These are phyloP conservation scores for Platypus cylindrus DNA, from an alignment of 2,888 invertebrate species.

Conservation along the genomic window DNA sequence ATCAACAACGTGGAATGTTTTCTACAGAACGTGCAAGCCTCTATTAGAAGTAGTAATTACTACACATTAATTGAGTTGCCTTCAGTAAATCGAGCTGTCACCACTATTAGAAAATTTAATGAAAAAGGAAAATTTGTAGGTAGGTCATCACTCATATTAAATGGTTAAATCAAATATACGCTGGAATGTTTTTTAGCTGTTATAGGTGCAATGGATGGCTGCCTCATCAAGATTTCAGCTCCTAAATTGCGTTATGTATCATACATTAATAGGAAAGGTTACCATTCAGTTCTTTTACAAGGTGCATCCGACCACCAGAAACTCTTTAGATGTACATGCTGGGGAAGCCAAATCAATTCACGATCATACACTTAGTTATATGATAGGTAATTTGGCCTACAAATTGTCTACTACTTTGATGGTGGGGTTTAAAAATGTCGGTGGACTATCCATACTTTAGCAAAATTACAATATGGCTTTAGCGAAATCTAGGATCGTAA, in stretches of 20 bases:
- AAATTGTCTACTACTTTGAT: background rate
- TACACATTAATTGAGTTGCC: too few species aligned
- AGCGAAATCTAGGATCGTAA: background rate
- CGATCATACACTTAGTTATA: background rate
- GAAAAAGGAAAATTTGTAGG: too few species aligned
- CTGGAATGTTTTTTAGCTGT: constrained; percentile 1
- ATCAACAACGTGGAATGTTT: too few species aligned
- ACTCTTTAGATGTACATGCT: constrained; percentile 3
- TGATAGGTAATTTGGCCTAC: constrained; percentile 1
- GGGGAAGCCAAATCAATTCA: background rate
- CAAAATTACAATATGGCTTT: background rate
- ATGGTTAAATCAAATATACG: too few species aligned
- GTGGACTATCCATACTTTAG: background rate
- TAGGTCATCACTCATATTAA: too few species aligned
- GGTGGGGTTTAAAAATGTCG: constrained; percentile 1
- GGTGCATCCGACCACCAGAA: constrained; percentile 1
- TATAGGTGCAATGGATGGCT: constrained; percentile 1
- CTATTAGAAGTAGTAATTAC: too few species aligned
- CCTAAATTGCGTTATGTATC: background rate
- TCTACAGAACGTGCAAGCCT: too few species aligned
- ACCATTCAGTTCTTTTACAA: background rate
- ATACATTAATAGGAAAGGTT: constrained; percentile 1
- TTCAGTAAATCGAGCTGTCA: too few species aligned
- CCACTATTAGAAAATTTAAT: too few species aligned
- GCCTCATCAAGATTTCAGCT: background rate